A percentile compares a stretch with the other conserved stretches of the same genome.
These are phyloP conservation scores for Mus spretus DNA, from an alignment of 2,797 vertebrate genomes.

Conservation along the genomic window DNA sequence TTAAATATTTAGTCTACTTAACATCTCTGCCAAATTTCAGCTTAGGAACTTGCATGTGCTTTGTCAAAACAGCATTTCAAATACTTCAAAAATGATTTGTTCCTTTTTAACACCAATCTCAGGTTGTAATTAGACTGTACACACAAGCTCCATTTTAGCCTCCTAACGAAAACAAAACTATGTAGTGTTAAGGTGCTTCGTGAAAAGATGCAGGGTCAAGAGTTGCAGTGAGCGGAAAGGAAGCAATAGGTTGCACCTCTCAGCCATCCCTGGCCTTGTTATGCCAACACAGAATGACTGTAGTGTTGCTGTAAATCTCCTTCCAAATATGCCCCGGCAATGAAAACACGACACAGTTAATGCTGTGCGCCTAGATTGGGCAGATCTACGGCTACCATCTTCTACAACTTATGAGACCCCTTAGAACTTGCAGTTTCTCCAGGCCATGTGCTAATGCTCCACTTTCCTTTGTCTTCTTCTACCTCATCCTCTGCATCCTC, in stretches of 20 bases:
- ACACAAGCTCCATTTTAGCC: slow-evolving; percentile 53
- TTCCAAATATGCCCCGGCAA: too few relatives aligned
- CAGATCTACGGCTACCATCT: too few relatives aligned
- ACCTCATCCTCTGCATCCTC: too few relatives aligned
- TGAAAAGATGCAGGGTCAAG: slow-evolving; percentile 16
- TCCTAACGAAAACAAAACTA: slow-evolving; percentile 55
- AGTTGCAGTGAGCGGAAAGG: slow-evolving; percentile 31
- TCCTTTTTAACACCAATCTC: slow-evolving; percentile 65
- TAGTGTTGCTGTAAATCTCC: neutral
- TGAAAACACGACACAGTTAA: too few relatives aligned
- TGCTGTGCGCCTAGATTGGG: too few relatives aligned
- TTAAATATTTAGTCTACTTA: slow-evolving; percentile 39
- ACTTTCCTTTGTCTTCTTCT: too few relatives aligned
- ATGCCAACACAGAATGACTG: neutral
- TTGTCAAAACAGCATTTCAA: slow-evolving; percentile 63
- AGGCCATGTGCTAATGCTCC: too few relatives aligned
- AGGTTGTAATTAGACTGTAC: slow-evolving; percentile 33
- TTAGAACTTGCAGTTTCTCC: too few relatives aligned
- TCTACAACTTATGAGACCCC: too few relatives aligned
- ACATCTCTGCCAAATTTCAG: slow-evolving; percentile 46
- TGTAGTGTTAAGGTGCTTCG: neutral
- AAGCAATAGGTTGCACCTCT: neutral
- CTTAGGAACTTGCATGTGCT: slow-evolving; percentile 38
- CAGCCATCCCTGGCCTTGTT: neutral
- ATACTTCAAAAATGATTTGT: slow-evolving; percentile 63